These are phyloP conservation scores for Tetramorium bicarinatum DNA, from an alignment of 2,888 invertebrate genomes.

Conservation along the genomic window DNA sequence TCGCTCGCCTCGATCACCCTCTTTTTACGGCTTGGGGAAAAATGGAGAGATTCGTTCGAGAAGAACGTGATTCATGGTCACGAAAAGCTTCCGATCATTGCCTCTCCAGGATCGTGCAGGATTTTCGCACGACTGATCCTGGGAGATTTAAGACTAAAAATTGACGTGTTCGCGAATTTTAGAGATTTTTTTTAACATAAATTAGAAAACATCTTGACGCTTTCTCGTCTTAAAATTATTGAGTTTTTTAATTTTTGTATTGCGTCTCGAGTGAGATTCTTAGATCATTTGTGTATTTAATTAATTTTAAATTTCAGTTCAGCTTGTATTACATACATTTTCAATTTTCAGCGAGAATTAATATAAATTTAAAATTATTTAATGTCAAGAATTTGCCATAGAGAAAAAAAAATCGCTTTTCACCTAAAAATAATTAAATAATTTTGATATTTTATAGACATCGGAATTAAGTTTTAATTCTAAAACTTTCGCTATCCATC, in stretches of 20 bases:
- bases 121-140: constrained; percentile 25
- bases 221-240: not conserved
- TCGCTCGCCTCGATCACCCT: constrained; percentile 30
- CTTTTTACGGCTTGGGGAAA: constrained; percentile 33
- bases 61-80: constrained; percentile 49
- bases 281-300: not conserved
- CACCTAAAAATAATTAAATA: not conserved
- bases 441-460: not conserved
- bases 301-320: not conserved
- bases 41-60: constrained; percentile 48
- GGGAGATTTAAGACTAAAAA: constrained; percentile 1
- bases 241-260: not conserved
- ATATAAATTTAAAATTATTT: not conserved
- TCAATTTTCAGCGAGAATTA: not conserved
- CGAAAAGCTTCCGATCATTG: constrained; percentile 37
- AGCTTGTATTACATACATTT: not conserved
- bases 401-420: not conserved
- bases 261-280: not conserved
- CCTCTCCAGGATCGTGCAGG: constrained; percentile 1
- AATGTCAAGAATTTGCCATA: not conserved
- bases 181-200: not conserved
- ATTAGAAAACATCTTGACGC: not conserved
- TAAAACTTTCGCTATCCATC: not conserved
- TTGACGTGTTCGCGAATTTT: not conserved
- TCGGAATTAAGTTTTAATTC: not conserved